These are phyloP conservation scores for Antechinus stuartii DNA, from an alignment of 2,113 vertebrate genomes.

Conservation along the genomic window DNA sequence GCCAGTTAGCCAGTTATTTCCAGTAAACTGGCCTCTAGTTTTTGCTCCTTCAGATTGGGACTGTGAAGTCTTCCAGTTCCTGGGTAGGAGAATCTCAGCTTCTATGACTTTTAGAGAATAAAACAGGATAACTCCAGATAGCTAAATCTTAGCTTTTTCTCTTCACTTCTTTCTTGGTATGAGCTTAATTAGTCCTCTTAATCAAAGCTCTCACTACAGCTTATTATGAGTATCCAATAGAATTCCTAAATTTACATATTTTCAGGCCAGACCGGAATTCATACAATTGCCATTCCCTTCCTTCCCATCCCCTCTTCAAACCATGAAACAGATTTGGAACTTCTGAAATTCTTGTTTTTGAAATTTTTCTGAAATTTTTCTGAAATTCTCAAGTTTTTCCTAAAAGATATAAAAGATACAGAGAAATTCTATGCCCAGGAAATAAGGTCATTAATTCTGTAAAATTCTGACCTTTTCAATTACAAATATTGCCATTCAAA, in stretches of 20 bases:
- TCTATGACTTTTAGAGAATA: background rate
- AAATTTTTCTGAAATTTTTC: no score
- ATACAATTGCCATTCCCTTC: background rate
- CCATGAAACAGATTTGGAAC: background rate
- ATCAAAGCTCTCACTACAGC: background rate
- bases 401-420: background rate
- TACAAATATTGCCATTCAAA: background rate
- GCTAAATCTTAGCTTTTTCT: background rate
- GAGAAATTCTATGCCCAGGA: background rate
- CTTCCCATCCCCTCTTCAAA: background rate
- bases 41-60: background rate
- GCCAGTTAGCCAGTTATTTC: background rate
- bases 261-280: background rate
- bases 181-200: background rate
- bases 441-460: background rate
- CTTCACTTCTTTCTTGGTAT: background rate
- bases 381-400: background rate
- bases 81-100: background rate
- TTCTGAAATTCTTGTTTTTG: no score
- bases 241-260: background rate
- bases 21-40: background rate
- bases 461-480: background rate
- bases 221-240: background rate
- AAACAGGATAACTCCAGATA: background rate
- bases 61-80: background rate